Evolutionary conservation across 1,140 invertebrate genomes (phyloP).

Genomic region (Euborellia annulipes): DNA sequence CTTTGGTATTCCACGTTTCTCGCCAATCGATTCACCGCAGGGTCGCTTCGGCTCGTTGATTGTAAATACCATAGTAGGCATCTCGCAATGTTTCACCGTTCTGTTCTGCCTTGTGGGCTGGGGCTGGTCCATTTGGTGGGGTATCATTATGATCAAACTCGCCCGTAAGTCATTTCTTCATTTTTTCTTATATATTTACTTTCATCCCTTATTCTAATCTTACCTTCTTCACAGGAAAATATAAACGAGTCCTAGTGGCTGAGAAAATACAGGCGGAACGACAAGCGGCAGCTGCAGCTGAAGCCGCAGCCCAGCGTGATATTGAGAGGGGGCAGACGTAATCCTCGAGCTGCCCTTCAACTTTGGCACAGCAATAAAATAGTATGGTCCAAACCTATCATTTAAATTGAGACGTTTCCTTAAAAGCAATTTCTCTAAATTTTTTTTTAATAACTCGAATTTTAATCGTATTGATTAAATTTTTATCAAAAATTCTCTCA

Average conservation of each 20-base stretch:
- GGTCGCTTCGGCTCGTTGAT: conserved; percentile 58
- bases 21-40: conserved; percentile 47
- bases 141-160: conserved; percentile 68
- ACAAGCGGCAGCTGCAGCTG: conserved; percentile 21
- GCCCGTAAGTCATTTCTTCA: conserved; percentile 53
- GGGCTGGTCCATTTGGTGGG: conserved; percentile 97
- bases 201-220: too few relatives aligned
- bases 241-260: conserved; percentile 27
- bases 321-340: conserved; percentile 24
- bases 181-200: too few relatives aligned
- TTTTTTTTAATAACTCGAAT: too few relatives aligned
- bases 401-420: too few relatives aligned
- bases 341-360: too few relatives aligned
- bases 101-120: conserved; percentile 88
- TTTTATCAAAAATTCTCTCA: too few relatives aligned
- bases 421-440: too few relatives aligned
- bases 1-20: conserved; percentile 73
- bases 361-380: too few relatives aligned
- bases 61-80: conserved; percentile 69
- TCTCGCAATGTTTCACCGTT: conserved; percentile 80
- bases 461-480: too few relatives aligned
- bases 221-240: conserved; percentile 25
- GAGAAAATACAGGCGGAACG: conserved; percentile 25
- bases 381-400: too few relatives aligned
- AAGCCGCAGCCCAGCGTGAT: conserved; percentile 16